A percentile compares a stretch with the other conserved stretches of the same genome.
phyloP scores from a whole-genome alignment of 2,797 vertebrate genomes.

The Chelidonichthys spinosus region DNA sequence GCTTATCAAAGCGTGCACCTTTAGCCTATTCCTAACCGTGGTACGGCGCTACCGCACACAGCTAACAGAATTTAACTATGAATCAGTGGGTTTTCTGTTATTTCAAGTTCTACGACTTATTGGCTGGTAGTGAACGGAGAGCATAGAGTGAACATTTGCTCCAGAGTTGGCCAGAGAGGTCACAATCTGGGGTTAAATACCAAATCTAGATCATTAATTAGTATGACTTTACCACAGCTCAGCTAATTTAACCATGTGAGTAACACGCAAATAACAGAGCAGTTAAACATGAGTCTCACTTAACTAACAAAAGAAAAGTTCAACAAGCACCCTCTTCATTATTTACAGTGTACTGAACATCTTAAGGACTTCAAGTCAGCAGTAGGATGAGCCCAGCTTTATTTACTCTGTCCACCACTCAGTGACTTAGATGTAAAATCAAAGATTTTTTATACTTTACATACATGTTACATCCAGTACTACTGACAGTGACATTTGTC shows the following conservation, averaged over 20 bases:
- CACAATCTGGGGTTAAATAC: conserved; percentile 52
- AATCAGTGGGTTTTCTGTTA: conserved; percentile 37
- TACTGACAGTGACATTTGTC: conserved; percentile 6
- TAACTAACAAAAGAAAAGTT: conserved; percentile 26
- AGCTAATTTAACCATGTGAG: conserved; percentile 31
- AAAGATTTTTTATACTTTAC: background rate
- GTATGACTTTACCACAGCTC: conserved; percentile 34
- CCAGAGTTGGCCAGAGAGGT: conserved; percentile 21
- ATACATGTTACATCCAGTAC: background rate
- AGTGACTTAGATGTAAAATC: background rate
- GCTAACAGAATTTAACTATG: background rate
- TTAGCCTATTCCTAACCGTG: conserved; percentile 29
- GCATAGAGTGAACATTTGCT: conserved; percentile 28
- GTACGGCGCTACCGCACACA: background rate
- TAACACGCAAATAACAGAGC: conserved; percentile 2
- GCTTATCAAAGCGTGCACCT: conserved; percentile 69
- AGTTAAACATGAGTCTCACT: conserved; percentile 32
- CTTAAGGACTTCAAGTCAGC: conserved; percentile 15
- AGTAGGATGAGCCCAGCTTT: conserved; percentile 13
- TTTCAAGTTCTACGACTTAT: conserved; percentile 12
- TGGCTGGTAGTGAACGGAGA: background rate
- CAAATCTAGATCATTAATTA: conserved; percentile 70
- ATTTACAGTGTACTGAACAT: conserved; percentile 27
- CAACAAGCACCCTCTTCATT: conserved; percentile 30
- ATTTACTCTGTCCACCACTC: background rate